phyloP scores from a whole-genome alignment of 2,113 vertebrate genomes.

The Notechis scutatus region DNA sequence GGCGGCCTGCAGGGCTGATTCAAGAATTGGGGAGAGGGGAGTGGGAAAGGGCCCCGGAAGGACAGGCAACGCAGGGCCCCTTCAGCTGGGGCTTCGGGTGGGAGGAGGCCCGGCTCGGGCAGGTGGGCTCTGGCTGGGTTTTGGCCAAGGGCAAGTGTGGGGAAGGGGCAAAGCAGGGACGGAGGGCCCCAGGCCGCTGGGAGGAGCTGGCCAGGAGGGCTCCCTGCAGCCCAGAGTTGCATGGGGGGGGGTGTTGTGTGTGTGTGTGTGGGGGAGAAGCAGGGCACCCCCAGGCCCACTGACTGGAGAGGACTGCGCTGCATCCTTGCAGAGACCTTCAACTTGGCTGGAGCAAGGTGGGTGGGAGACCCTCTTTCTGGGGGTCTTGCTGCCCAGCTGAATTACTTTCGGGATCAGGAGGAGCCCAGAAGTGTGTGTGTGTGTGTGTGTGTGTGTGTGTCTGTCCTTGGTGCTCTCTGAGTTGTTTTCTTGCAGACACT shows the following conservation, averaged over 20 bases:
- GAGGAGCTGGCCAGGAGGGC: not conserved
- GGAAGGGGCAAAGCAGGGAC: not conserved
- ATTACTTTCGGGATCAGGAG: not conserved
- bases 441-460: not conserved
- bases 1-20: not conserved
- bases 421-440: not conserved
- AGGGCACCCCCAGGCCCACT: not conserved
- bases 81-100: not conserved
- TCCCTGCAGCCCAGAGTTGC: not conserved
- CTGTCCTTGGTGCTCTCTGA: not conserved
- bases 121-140: not conserved
- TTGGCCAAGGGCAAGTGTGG: not conserved
- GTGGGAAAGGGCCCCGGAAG: not conserved
- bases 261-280: not conserved
- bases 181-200: not conserved
- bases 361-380: not conserved
- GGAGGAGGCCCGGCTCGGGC: not conserved
- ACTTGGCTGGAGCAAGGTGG: not conserved
- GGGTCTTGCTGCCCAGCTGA: not conserved
- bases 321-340: not conserved
- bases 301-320: not conserved
- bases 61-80: not conserved
- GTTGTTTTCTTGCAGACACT: not conserved
- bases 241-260: not conserved
- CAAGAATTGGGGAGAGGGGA: not conserved